Conservation (phyloP, 2,797 vertebrate genomes). For the Avahi laniger region DNA sequence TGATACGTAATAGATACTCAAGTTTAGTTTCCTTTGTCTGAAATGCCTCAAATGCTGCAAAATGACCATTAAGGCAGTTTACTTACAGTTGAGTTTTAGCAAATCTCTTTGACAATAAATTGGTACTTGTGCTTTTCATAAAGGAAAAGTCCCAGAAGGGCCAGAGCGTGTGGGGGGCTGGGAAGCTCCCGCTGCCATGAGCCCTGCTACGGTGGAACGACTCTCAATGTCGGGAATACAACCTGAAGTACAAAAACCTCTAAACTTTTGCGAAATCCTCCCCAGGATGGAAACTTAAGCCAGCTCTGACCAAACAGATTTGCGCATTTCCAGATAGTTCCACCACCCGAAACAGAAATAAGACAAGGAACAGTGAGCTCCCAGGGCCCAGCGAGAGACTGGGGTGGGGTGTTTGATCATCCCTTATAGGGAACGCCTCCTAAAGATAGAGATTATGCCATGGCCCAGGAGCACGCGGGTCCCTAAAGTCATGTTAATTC, state of each 20-base stretch:
- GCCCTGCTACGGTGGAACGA: not conserved
- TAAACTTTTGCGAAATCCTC: not conserved
- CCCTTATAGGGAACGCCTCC: not conserved
- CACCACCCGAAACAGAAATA: not conserved
- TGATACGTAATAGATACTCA: not conserved
- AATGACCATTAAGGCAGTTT: not conserved
- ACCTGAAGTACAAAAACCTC: not conserved
- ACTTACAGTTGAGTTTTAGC: not conserved
- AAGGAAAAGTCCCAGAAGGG: not conserved
- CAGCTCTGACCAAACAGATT: not conserved
- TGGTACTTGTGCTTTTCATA: not conserved
- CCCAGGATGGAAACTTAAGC: not conserved
- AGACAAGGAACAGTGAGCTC: not conserved
- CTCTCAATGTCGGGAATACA: not conserved
- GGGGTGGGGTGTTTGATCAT: not conserved
- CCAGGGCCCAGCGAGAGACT: not conserved
- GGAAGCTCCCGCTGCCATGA: not conserved
- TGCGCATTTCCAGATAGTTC: not conserved
- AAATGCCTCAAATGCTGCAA: not conserved
- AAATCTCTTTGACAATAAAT: not conserved
- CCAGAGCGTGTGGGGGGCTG: not conserved
- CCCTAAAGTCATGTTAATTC: not conserved
- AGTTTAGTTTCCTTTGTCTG: not conserved
- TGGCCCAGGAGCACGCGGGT: not conserved
- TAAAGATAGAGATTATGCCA: slow-evolving; percentile 52